Evolutionary conservation across 2,888 invertebrate genomes (phyloP).

Genomic region (Sarcophaga rosellei): DNA sequence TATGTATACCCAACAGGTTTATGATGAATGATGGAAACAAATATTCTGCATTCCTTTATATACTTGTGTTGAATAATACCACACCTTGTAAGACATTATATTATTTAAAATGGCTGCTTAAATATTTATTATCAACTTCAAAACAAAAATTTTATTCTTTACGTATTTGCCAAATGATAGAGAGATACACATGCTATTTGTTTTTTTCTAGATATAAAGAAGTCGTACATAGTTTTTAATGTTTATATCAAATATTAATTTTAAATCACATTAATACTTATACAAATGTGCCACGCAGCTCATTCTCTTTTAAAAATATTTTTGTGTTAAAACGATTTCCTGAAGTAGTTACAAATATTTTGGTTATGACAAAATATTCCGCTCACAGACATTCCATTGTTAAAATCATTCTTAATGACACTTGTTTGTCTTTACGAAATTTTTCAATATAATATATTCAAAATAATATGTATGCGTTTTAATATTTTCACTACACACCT

Average conservation of each 20-base stretch:
- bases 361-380: conserved; percentile 37
- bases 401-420: conserved; percentile 44
- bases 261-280: neutral
- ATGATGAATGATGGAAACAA: conserved; percentile 16
- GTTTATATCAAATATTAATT: neutral
- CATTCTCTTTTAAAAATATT: neutral
- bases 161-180: neutral
- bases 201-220: too few species aligned
- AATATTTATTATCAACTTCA: conserved; percentile 34
- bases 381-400: conserved; percentile 62
- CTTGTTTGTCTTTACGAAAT: conserved; percentile 53
- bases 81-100: conserved; percentile 63
- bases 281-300: conserved; percentile 59
- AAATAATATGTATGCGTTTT: conserved; percentile 14
- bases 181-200: neutral
- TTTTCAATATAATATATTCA: neutral
- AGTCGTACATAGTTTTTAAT: too few species aligned
- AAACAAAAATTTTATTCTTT: conserved; percentile 40
- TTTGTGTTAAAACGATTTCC: conserved; percentile 7
- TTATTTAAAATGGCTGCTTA: conserved; percentile 64
- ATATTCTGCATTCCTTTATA: conserved; percentile 40
- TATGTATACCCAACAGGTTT: conserved; percentile 31
- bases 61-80: conserved; percentile 46
- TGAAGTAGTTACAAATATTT: conserved; percentile 22
- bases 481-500: conserved; percentile 61